A percentile compares a stretch with the other conserved stretches of the same genome.
Evolutionary conservation across 2,797 vertebrate species (phyloP).

Genomic region (Syngnathus rostellatus): DNA sequence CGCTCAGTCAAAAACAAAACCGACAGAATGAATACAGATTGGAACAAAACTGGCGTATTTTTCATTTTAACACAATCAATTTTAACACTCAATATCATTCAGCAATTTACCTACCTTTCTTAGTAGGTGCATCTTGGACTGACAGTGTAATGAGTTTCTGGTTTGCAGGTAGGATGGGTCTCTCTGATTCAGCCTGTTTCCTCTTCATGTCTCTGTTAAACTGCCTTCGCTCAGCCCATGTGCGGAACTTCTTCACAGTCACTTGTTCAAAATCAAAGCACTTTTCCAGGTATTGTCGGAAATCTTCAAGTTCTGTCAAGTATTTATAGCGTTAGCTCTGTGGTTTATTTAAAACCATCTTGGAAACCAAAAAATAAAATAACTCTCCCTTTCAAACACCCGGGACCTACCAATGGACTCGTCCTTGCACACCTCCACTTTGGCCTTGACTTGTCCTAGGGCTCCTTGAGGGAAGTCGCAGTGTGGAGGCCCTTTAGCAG

Average conservation of each 20-base stretch:
- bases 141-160: constrained; percentile 98
- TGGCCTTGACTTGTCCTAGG: constrained; percentile 93
- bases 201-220: constrained; percentile 98
- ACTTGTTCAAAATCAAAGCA: constrained; percentile 98
- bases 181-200: constrained; percentile 91
- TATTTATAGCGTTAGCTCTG: background rate
- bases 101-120: constrained; percentile 76
- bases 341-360: background rate
- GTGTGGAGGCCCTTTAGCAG: constrained; percentile 60
- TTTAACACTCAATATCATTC: background rate
- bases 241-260: constrained; percentile 95
- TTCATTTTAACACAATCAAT: background rate
- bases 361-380: background rate
- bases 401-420: constrained; percentile 86
- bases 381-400: background rate
- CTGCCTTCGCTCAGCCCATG: constrained; percentile 94
- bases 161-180: constrained; percentile 94
- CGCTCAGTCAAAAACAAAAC: background rate
- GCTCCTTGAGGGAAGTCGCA: constrained; percentile 81
- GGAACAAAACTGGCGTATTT: background rate
- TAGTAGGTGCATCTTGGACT: constrained; percentile 93
- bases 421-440: constrained; percentile 98
- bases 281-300: constrained; percentile 86
- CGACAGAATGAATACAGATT: background rate
- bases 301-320: constrained; percentile 84